Evolutionary conservation across 2,113 vertebrate genomes (phyloP).

Genomic region (Calcarius ornatus): DNA sequence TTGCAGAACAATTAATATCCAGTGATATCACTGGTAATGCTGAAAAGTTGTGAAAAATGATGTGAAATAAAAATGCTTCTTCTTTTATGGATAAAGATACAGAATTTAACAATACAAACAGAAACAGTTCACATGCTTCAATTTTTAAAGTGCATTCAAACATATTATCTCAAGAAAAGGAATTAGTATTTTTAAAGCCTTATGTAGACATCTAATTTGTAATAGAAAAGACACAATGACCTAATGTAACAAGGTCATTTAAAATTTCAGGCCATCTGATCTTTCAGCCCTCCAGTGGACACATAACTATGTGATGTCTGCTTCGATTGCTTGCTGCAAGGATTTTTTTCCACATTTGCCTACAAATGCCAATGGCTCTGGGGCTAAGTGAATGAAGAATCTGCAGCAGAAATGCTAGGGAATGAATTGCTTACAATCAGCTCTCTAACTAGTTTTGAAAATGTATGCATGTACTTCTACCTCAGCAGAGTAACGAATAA

Average conservation of each 20-base stretch:
- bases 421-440: slow-evolving; percentile 11
- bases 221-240: neutral
- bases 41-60: neutral
- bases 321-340: neutral
- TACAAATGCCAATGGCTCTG: neutral
- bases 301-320: neutral
- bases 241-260: neutral
- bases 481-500: neutral
- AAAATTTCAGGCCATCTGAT: neutral
- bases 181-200: neutral
- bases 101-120: neutral
- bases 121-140: accelerated
- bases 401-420: neutral
- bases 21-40: neutral
- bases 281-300: neutral
- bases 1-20: neutral
- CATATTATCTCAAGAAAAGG: neutral
- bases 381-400: slow-evolving; percentile 18
- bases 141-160: neutral
- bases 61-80: neutral
- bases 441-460: slow-evolving; percentile 27
- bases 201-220: neutral
- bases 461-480: neutral
- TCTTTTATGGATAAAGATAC: neutral
- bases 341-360: neutral